Evolutionary conservation across 1,140 invertebrate genomes (phyloP), one percentile per base, ranked within the genome.

Genomic region (Drosophila truncata): DNA sequence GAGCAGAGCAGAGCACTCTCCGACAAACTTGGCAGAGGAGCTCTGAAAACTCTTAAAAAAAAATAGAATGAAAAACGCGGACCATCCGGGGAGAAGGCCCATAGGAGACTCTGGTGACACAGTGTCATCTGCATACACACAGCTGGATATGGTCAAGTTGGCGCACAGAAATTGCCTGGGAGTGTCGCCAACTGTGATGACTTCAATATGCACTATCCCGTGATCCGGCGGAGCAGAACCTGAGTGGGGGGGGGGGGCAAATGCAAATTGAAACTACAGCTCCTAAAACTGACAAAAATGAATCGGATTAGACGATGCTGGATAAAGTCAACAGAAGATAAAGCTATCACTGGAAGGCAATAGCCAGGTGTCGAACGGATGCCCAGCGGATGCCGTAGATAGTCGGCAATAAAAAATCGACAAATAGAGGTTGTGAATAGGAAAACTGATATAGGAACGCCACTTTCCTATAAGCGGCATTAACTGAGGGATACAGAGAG

Each of bases 61-160:
- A 47, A 42, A 25, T 23, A 10, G 14, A 31, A 31, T 1, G 11
- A 20, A 23, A 41, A 60, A 41, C 27, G 35, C 14, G 46, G 25
- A 42, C 29, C 39, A 41, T 18, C 57, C 27, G 64, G n/a, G 44
- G 35, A 54, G 46, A 25, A 37, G 55, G 18, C 11, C 29, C 39
- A 46, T 42, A 46, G 39, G 41, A 27, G 55, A 73, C 57, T 74
- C 71, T 74, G 70, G 71, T 74, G 75, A 59, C 73, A 69, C 62
- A 57, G 78, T 80, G 50, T 80, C 75, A 80, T 82, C 76, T 82
- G 79, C 82, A 88, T 83, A 66, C 87, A 59, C 69, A 78, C 87
- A 87, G 86, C 80, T 62, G 86, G 87, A 87, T 76, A 82, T 91
- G 87, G 87, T 81, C 87, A 91, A 80, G 63, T 70, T 85, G 82